Base-by-base conservation (phyloP, 2,113 vertebrate species). In the Aepyceros melampus region DNA sequence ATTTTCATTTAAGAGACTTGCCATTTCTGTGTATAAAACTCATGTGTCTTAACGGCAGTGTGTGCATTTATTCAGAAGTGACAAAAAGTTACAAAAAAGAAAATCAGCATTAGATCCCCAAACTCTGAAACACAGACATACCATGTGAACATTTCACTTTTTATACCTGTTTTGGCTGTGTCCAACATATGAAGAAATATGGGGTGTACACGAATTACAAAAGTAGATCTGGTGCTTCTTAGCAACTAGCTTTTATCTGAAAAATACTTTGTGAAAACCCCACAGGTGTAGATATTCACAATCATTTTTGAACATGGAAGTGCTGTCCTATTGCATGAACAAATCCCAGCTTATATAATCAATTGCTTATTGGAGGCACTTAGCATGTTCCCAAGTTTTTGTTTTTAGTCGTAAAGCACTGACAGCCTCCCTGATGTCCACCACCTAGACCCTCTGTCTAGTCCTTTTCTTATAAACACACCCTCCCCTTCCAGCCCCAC, bases 171-270 rank as follows among this genome's bases (percentile, higher is more conserved):
- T 12, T 21, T 19, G 64, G 13, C 36, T 56, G 43, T 19, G 21
- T n/a, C 23, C 55, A n/a, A 4, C 0, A 7, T 17, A 17, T 14
- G 56, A 49, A 19, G 51, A 6, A 17, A 78, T 31, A 53, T 1
- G 27, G 21, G 27, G 8, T 17, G 3, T 3, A 0, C 36, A 1
- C 0, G 0, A 49, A 45, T 33, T 33, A 33, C 49, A 62, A 5
- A 62, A 33, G 19, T 51, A 12, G 36, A 33, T 7, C 1, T 6
- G 8, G 4, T 5, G 43, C 71, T 92, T 89, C 83, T 82, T 9
- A 43, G n/a, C 31, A 27, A 13, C 43, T 7, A 4, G 13, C 29
- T 55, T 45, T 21, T 16, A 36, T 40, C 86, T 56, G 49, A 31
- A 3, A 2, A 3, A 3, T 5, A 4, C 33, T 36, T 87, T 19